Evolutionary conservation across 2,797 vertebrate genomes (phyloP).

Genomic region (Pseudochirops corinnae): DNA sequence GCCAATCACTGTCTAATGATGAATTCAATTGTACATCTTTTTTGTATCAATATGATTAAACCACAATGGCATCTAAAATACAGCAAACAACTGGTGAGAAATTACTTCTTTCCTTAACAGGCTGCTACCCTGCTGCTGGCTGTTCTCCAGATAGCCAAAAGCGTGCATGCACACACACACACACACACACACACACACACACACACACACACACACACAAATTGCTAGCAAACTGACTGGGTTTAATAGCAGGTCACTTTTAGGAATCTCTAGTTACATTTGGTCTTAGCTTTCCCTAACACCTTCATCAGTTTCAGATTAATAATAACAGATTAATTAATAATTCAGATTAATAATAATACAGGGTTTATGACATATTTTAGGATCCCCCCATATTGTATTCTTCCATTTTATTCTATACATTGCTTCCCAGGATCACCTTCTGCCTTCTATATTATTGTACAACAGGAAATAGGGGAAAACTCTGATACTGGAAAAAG

Average conservation of each 20-base stretch:
- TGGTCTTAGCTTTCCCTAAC: slow-evolving; percentile 66
- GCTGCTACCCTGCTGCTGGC: slow-evolving; percentile 29
- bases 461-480: slow-evolving; percentile 69
- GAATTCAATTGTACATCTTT: slow-evolving; percentile 61
- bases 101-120: slow-evolving; percentile 66
- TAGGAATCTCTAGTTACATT: slow-evolving; percentile 71
- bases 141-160: slow-evolving; percentile 69
- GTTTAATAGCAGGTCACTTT: slow-evolving; percentile 64
- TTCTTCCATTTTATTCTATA: neutral
- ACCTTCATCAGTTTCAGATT: slow-evolving; percentile 68
- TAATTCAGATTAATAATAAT: slow-evolving; percentile 19
- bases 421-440: neutral
- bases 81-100: slow-evolving; percentile 62
- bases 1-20: slow-evolving; percentile 71
- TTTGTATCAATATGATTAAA: slow-evolving; percentile 68
- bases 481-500: slow-evolving; percentile 53
- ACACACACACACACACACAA: slow-evolving; percentile 1
- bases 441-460: slow-evolving; percentile 50
- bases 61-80: slow-evolving; percentile 66
- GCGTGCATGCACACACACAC: neutral
- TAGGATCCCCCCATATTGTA: slow-evolving; percentile 28
- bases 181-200: neutral
- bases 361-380: slow-evolving; percentile 68
- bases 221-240: slow-evolving; percentile 19
- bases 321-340: too few relatives aligned